Conservation (phyloP, 2,888 invertebrate species). For the Chironomus riparius region DNA sequence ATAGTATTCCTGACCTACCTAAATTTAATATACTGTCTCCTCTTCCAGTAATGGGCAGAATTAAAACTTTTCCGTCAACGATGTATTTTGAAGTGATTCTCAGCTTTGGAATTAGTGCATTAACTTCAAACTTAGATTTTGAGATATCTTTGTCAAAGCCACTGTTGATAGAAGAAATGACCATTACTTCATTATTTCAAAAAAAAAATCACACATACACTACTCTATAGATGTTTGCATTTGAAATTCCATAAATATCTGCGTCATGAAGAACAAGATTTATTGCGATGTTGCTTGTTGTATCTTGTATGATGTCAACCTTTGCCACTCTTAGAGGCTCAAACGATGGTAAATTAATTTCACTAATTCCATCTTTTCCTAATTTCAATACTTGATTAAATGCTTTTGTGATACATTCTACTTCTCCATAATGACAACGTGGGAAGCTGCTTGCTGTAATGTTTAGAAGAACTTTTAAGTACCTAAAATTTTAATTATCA, state of each 20-base stretch:
- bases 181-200: not conserved
- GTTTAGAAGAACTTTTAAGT: not conserved
- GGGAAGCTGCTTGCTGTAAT: slow-evolving; percentile 29
- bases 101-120: slow-evolving; percentile 32
- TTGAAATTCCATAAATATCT: not conserved
- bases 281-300: not conserved
- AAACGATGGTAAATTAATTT: slow-evolving; percentile 4
- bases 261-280: not conserved
- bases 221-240: not conserved
- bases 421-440: slow-evolving; percentile 29
- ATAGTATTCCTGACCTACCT: not conserved
- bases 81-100: slow-evolving; percentile 35
- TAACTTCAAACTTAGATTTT: slow-evolving; percentile 26
- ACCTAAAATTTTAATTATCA: not conserved
- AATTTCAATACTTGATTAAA: slow-evolving; percentile 23
- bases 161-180: slow-evolving; percentile 29
- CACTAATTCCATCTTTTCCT: not conserved
- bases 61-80: slow-evolving; percentile 29
- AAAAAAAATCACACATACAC: not conserved
- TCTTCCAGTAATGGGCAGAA: slow-evolving; percentile 28
- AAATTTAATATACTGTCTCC: slow-evolving; percentile 27
- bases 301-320: slow-evolving; percentile 8
- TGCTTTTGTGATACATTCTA: slow-evolving; percentile 28
- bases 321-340: not conserved
- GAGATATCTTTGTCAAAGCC: slow-evolving; percentile 32